Evolutionary conservation across 92 coral and sea anemone species (phyloP).

Genomic region (Phenganax stokvisi): DNA sequence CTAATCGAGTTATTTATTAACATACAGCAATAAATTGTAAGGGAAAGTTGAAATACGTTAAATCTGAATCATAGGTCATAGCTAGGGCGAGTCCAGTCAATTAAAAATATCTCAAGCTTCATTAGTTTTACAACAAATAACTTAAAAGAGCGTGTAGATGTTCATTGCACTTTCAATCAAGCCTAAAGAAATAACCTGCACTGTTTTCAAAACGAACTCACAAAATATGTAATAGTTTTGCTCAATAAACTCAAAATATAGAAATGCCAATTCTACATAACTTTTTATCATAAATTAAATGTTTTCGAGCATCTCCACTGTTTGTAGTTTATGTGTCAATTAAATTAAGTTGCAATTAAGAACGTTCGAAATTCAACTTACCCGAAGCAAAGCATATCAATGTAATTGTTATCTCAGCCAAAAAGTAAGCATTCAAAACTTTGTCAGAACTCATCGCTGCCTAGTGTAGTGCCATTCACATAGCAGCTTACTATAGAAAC

Average conservation of each 20-base stretch:
- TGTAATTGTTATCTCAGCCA: not conserved
- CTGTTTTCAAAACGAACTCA: not conserved
- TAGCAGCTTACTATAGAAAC: not conserved
- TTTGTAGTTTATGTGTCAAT: not conserved
- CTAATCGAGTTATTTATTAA: not conserved
- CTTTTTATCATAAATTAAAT: too few species aligned
- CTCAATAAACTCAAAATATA: not conserved
- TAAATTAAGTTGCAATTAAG: not conserved
- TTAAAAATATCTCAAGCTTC: not conserved
- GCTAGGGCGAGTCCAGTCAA: not conserved
- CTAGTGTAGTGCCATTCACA: not conserved
- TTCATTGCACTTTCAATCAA: slow-evolving; percentile 17
- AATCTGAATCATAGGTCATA: not conserved
- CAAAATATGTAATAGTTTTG: not conserved
- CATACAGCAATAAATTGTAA: not conserved
- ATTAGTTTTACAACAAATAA: not conserved
- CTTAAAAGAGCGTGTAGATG: slow-evolving; percentile 16
- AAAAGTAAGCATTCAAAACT: not conserved
- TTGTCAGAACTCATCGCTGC: not conserved
- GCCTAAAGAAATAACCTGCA: slow-evolving; percentile 29
- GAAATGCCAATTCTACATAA: too few species aligned
- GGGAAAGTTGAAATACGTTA: too few species aligned
- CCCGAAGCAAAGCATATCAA: slow-evolving; percentile 8
- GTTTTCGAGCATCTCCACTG: not conserved
- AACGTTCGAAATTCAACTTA: not conserved